These are phyloP conservation scores for Nycteola revayana DNA, from an alignment of 2,888 invertebrate genomes.

Conservation along the genomic window DNA sequence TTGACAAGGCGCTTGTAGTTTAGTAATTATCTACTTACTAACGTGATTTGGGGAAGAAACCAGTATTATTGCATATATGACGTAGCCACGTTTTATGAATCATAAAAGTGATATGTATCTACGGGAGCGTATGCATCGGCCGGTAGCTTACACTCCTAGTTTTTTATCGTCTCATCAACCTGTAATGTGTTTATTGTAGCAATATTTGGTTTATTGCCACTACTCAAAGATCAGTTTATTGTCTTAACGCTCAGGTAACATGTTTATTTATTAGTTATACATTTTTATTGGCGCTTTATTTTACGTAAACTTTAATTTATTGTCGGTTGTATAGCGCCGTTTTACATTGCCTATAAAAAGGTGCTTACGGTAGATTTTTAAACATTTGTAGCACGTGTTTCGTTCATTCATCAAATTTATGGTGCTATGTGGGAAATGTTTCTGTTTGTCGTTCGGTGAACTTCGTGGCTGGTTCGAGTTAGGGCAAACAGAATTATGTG, in stretches of 20 bases:
- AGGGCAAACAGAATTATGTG: no score
- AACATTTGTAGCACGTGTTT: conserved; percentile 81
- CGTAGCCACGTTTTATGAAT: conserved; percentile 70
- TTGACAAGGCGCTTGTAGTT: conserved; percentile 70
- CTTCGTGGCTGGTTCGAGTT: no score
- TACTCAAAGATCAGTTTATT: conserved; percentile 78
- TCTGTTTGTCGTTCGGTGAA: conserved; percentile 55
- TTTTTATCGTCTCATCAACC: conserved; percentile 74
- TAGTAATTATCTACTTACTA: conserved; percentile 72
- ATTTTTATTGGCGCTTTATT: conserved; percentile 81
- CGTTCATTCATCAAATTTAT: conserved; percentile 82
- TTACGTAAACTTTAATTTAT: conserved; percentile 81
- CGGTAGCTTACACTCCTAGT: conserved; percentile 35
- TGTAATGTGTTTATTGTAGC: conserved; percentile 80
- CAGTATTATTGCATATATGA: conserved; percentile 71
- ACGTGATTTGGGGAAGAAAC: conserved; percentile 72
- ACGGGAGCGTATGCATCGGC: conserved; percentile 47
- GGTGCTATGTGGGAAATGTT: conserved; percentile 77
- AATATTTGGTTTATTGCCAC: conserved; percentile 80
- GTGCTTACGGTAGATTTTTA: conserved; percentile 78
- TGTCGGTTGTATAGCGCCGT: conserved; percentile 75
- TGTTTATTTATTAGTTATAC: conserved; percentile 82
- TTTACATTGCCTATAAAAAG: conserved; percentile 82
- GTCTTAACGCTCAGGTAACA: conserved; percentile 79
- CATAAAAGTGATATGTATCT: conserved; percentile 77